Percentiles rank a stretch among this genome's conserved stretches.
phyloP scores from a whole-genome alignment of 2,113 vertebrate genomes.

The Gallinago jamesoni region DNA sequence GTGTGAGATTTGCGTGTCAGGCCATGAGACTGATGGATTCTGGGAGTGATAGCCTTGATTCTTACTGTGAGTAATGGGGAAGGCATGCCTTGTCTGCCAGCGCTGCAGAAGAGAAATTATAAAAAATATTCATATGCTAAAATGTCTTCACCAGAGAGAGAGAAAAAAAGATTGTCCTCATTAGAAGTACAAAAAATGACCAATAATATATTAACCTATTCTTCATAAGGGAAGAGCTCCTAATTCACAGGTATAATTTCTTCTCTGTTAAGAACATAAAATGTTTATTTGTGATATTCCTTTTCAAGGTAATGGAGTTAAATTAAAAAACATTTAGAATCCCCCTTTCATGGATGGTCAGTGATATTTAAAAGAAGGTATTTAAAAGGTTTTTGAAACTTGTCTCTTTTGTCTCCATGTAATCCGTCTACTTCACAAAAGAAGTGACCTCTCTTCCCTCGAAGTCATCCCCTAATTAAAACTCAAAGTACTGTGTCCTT shows the following conservation, averaged over 20 bases:
- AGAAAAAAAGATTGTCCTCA: not conserved
- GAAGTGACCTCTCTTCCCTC: not conserved
- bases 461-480: not conserved
- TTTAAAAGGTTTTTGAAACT: not conserved
- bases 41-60: not conserved
- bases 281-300: not conserved
- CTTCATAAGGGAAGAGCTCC: not conserved
- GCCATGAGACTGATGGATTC: not conserved
- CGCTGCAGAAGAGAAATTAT: not conserved
- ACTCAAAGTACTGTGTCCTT: not conserved
- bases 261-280: not conserved
- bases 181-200: not conserved
- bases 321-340: not conserved
- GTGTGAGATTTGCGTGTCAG: not conserved
- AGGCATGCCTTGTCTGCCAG: not conserved
- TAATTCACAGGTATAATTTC: not conserved
- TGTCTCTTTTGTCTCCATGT: not conserved
- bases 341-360: not conserved
- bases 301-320: not conserved
- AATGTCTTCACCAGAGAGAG: not conserved
- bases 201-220: not conserved
- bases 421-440: not conserved
- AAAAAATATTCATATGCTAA: not conserved
- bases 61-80: not conserved
- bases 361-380: not conserved